Conservation (phyloP, 2,888 invertebrate species). For the Heliconius cydno region DNA sequence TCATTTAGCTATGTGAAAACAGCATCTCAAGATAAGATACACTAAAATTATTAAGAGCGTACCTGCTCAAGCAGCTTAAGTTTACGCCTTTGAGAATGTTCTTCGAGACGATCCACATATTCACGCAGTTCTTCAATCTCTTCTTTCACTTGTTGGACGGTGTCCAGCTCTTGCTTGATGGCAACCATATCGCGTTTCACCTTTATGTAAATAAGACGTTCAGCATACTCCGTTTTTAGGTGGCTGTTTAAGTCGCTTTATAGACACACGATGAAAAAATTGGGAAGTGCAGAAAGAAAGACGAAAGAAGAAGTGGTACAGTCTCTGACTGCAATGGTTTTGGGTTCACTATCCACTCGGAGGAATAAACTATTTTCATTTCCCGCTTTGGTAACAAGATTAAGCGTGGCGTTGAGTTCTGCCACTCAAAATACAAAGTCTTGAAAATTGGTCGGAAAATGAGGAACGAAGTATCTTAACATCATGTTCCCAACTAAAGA, state of each 20-base stretch:
- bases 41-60: conserved; percentile 44
- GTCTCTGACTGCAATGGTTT: too few species aligned
- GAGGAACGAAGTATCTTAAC: too few species aligned
- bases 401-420: too few species aligned
- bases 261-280: not conserved
- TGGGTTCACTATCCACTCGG: too few species aligned
- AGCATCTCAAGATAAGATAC: too few species aligned
- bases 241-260: not conserved
- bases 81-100: conserved; percentile 95
- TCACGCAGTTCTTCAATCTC: conserved; percentile 96
- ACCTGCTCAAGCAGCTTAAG: conserved; percentile 96
- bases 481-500: too few species aligned
- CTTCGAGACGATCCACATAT: conserved; percentile 95
- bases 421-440: too few species aligned
- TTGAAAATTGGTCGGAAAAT: too few species aligned
- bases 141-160: conserved; percentile 97
- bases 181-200: conserved; percentile 97
- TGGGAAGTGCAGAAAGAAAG: not conserved
- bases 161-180: conserved; percentile 96
- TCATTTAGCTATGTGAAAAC: too few species aligned
- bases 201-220: conserved; percentile 59
- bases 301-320: too few species aligned
- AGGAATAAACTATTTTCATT: too few species aligned
- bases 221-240: not conserved
- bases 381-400: too few species aligned